Conservation (phyloP, 2,113 vertebrate species). For the Galbula dea region DNA sequence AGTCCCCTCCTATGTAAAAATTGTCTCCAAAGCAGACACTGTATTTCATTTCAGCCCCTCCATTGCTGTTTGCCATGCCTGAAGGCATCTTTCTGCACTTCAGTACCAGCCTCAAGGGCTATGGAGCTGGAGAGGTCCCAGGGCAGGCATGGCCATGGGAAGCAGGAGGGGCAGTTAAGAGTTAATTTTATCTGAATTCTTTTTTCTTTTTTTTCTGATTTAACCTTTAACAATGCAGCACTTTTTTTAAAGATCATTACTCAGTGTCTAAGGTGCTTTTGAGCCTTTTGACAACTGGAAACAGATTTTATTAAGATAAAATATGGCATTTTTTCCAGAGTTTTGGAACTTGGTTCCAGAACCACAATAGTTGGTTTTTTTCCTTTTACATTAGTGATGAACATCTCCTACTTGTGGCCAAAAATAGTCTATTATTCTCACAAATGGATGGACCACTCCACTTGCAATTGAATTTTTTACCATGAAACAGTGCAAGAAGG, state of each 20-base stretch:
- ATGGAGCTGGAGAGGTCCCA: not conserved
- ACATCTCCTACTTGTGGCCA: not conserved
- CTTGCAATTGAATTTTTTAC: not conserved
- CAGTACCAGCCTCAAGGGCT: accelerated
- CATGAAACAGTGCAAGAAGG: not conserved
- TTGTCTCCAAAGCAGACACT: not conserved
- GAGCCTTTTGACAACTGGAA: not conserved
- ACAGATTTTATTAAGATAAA: not conserved
- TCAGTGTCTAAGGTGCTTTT: not conserved
- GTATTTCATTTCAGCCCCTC: not conserved
- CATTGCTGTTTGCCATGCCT: not conserved
- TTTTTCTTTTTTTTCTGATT: not conserved
- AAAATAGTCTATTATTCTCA: not conserved
- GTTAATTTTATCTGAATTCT: not conserved
- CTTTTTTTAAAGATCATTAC: not conserved
- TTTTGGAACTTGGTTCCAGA: not conserved
- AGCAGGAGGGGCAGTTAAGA: not conserved
- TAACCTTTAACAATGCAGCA: not conserved
- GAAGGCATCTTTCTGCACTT: not conserved
- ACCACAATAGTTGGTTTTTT: not conserved
- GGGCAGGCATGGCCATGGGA: not conserved
- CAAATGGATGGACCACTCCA: not conserved
- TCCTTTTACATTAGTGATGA: not conserved
- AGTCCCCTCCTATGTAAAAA: not conserved
- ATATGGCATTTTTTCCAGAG: not conserved